Evolutionary conservation across 2,888 invertebrate genomes (phyloP).

Genomic region (Nomada goodeniana): DNA sequence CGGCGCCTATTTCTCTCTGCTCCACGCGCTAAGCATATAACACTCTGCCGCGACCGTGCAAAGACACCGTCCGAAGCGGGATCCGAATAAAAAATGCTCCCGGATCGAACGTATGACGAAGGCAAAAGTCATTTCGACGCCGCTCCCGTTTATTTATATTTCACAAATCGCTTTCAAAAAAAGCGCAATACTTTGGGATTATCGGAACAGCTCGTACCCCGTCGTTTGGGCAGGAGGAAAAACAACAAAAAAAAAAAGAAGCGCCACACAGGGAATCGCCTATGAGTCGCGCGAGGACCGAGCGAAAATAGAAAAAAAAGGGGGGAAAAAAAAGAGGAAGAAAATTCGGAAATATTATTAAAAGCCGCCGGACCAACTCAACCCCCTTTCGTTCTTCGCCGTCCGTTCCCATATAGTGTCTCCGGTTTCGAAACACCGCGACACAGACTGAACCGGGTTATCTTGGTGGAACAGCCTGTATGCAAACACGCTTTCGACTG

Average conservation of each 20-base stretch:
- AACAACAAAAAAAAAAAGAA: conserved; percentile 68
- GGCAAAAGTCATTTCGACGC: conserved; percentile 77
- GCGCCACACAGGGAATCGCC: conserved; percentile 74
- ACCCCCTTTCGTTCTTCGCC: conserved; percentile 35
- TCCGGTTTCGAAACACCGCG: conserved; percentile 24
- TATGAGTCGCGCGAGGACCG: conserved; percentile 70
- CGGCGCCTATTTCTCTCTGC: neutral
- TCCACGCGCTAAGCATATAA: conserved; percentile 49
- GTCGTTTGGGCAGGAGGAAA: conserved; percentile 1
- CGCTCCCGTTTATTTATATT: conserved; percentile 80
- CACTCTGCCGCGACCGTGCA: conserved; percentile 28
- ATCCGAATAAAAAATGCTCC: conserved; percentile 48
- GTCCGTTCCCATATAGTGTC: neutral
- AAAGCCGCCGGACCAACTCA: conserved; percentile 75
- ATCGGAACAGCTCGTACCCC: conserved; percentile 63
- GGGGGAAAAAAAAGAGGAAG: conserved; percentile 53
- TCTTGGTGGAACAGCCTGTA: conserved; percentile 74
- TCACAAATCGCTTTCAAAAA: conserved; percentile 81
- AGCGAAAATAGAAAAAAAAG: conserved; percentile 66
- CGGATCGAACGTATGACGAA: conserved; percentile 49
- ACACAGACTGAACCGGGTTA: conserved; percentile 66
- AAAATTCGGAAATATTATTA: conserved; percentile 80
- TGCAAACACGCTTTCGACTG: conserved; percentile 56
- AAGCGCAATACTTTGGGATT: conserved; percentile 82
- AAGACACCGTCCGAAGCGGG: conserved; percentile 34